phyloP scores from a whole-genome alignment of 64 coral and sea anemone genomes.

The Montipora sp. region DNA sequence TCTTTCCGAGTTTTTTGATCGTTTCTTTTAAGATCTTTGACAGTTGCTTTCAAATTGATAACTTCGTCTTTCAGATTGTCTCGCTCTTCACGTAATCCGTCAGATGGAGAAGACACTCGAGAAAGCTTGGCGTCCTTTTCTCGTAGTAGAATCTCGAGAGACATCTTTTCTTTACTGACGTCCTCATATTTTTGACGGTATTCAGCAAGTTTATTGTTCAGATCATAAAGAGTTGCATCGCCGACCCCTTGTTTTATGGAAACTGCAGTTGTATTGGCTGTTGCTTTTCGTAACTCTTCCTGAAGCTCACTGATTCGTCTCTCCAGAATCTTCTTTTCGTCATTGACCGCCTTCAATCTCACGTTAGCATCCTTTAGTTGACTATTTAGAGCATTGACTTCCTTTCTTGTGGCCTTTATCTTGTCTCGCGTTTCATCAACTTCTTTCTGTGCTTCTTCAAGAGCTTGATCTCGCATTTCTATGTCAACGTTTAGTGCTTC shows the following conservation, averaged over 20 bases:
- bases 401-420: constrained; percentile 70
- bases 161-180: constrained; percentile 68
- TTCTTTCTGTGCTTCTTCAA: constrained; percentile 62
- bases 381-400: constrained; percentile 39
- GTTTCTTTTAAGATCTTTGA: constrained; percentile 65
- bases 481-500: constrained; percentile 6
- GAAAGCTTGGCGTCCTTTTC: constrained; percentile 76
- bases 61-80: constrained; percentile 82
- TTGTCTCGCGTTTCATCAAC: constrained; percentile 39
- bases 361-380: constrained; percentile 78
- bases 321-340: constrained; percentile 54
- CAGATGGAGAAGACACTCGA: constrained; percentile 62
- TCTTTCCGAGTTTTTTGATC: constrained; percentile 83
- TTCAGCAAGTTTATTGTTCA: constrained; percentile 70
- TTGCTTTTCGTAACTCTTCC: constrained; percentile 25
- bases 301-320: constrained; percentile 62
- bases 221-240: constrained; percentile 64
- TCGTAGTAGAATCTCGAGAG: constrained; percentile 69
- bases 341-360: constrained; percentile 72
- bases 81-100: constrained; percentile 74
- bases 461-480: constrained; percentile 28
- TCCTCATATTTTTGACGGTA: constrained; percentile 76
- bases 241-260: not conserved
- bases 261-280: constrained; percentile 19
- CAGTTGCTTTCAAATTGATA: constrained; percentile 57